Evolutionary conservation across 2,888 invertebrate genomes (phyloP), one percentile per base, ranked within the genome.

Genomic region (Drosophila nr. perissopoda): DNA sequence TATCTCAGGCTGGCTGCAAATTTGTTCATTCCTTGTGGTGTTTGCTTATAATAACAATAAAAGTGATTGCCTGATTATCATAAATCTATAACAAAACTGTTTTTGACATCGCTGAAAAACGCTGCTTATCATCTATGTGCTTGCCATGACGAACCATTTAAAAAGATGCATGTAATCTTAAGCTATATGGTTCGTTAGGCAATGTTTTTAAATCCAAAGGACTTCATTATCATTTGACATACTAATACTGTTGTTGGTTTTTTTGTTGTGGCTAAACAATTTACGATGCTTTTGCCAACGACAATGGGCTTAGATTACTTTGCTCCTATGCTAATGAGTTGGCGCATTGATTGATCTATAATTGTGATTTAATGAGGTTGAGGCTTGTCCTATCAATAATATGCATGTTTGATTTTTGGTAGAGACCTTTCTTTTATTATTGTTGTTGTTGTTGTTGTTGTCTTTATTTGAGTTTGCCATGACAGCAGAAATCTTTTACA

Each of bases 301-400:
- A 31, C 57, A 40, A 31, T 57, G 57, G 40, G 42, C 21, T 46
- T 6, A 21, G 8, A 58, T 33, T 42, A 21, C 31, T 46, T 40
- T 57, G 57, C 36, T 38, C 18, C 10, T 38, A 18, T 38, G 38
- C 16, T 65, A 65, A 67, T 65, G 67, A 40, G 38, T 38, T 70
- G 56, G 21, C 60, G 16, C 27, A 36, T n/a, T 29, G 51, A 51
- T 51, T 31, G 29, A 51, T 29, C 29, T n/a, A n/a, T 54, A 62
- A 53, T 60, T 51, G 48, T 40, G 46, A 38, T 61, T 31, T 40
- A 70, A 71, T 63, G 72, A 18, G 58, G 46, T 49, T 70, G 49
- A n/a, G 36, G 11, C 40, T 56, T 36, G 33, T 18, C 21, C 54
- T 18, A n/a, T 27, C 29, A 29, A 31, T 51, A 46, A 4, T 16